Conservation (phyloP, 2,888 invertebrate genomes). For the Tipula vernalis region DNA sequence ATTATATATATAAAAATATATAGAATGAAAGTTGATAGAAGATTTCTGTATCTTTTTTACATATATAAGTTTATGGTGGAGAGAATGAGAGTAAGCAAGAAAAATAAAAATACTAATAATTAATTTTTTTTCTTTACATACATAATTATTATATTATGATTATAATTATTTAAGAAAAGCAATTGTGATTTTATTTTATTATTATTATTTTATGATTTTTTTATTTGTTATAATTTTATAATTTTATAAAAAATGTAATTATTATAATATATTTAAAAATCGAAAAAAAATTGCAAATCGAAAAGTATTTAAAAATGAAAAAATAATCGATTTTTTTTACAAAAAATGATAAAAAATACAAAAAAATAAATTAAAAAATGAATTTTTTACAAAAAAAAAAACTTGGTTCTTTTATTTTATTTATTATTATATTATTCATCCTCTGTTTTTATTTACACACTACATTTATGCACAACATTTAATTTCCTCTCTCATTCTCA, state of each 20-base stretch:
- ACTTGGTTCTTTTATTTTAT: not conserved
- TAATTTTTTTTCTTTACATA: not conserved
- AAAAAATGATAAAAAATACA: not conserved
- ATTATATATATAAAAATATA: no score
- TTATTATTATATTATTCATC: not conserved
- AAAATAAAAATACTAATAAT: not conserved
- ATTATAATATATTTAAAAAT: not conserved
- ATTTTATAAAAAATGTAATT: not conserved
- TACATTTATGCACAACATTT: not conserved
- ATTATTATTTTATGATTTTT: slow-evolving; percentile 6
- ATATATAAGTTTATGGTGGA: not conserved
- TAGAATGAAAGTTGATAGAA: not conserved
- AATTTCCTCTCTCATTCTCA: not conserved
- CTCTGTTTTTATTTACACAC: not conserved
- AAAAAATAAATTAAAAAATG: not conserved
- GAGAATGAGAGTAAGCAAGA: not conserved
- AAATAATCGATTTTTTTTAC: slow-evolving; percentile 6
- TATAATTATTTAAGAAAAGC: slow-evolving; percentile 7
- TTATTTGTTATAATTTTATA: not conserved
- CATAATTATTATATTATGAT: not conserved
- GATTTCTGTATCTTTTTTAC: slow-evolving; percentile 4
- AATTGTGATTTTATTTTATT: slow-evolving; percentile 7
- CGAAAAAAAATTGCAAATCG: not conserved
- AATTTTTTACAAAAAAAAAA: not conserved
- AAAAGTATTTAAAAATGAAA: not conserved